Evolutionary conservation across 2,797 vertebrate genomes (phyloP).

Genomic region (Steatocranus sp.): DNA sequence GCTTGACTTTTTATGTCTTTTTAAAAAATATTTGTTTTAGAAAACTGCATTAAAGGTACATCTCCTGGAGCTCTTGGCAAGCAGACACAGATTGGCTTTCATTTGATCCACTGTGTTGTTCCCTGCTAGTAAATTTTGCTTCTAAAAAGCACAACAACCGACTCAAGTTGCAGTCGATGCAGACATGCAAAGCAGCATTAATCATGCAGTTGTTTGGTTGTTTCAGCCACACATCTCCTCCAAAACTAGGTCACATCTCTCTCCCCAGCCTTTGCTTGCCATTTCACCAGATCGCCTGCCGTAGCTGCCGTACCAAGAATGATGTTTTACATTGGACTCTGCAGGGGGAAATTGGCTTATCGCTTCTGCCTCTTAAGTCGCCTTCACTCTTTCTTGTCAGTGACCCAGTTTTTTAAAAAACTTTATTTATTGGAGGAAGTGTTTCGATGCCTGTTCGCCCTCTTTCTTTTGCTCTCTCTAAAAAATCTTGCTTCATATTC

Average conservation of each 20-base stretch:
- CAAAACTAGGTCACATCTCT: conserved; percentile 57
- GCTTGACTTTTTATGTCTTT: not conserved
- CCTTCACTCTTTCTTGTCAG: conserved; percentile 44
- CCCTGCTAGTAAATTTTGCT: not conserved
- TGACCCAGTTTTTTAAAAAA: conserved; percentile 62
- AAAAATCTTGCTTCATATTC: conserved; percentile 36
- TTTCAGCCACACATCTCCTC: conserved; percentile 22
- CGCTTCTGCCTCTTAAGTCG: conserved; percentile 33
- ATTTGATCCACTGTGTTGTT: conserved; percentile 1
- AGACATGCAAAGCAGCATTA: conserved; percentile 38
- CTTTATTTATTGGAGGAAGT: conserved; percentile 20
- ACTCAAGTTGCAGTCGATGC: not conserved
- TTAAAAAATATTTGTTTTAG: not conserved
- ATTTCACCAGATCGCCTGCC: conserved; percentile 43
- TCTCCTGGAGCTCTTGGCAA: not conserved
- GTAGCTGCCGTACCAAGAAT: conserved; percentile 19
- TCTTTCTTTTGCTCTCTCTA: not conserved
- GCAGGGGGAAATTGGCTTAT: conserved; percentile 27
- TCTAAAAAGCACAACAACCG: not conserved
- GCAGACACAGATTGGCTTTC: not conserved
- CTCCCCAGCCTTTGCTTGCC: conserved; percentile 1
- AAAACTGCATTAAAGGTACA: not conserved
- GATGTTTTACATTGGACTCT: conserved; percentile 46
- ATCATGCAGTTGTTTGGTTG: conserved; percentile 57
- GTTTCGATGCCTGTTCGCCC: not conserved